Percentiles rank a stretch among this genome's conserved stretches.
phyloP scores from a whole-genome alignment of 2,888 invertebrate species.

The Drosophila koepferae region DNA sequence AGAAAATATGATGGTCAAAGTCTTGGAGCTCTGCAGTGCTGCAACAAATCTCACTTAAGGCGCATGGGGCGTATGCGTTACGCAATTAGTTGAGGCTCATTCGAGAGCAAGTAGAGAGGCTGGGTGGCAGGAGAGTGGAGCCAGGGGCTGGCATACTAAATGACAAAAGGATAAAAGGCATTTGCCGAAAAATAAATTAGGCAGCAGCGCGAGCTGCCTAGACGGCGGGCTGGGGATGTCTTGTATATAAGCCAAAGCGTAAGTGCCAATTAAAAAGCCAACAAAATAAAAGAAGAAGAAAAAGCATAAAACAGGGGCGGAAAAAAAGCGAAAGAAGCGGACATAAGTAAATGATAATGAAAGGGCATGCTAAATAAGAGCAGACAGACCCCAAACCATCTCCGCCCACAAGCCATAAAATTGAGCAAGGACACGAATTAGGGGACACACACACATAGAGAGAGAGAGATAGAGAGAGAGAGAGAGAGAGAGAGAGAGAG shows the following conservation, averaged over 20 bases:
- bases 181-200: slow-evolving; percentile 75
- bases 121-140: background rate
- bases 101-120: slow-evolving; percentile 17
- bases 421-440: slow-evolving; percentile 8
- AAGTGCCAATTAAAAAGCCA: slow-evolving; percentile 76
- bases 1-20: slow-evolving; percentile 28
- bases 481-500: too few relatives aligned
- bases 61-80: slow-evolving; percentile 73
- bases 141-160: slow-evolving; percentile 33
- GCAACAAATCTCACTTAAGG: slow-evolving; percentile 72
- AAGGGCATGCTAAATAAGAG: slow-evolving; percentile 51
- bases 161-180: slow-evolving; percentile 76
- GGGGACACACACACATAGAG: background rate
- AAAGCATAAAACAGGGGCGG: slow-evolving; percentile 8
- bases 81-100: slow-evolving; percentile 75
- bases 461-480: too few relatives aligned
- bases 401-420: slow-evolving; percentile 30
- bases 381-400: slow-evolving; percentile 22
- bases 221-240: slow-evolving; percentile 13
- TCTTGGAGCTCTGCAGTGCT: slow-evolving; percentile 52
- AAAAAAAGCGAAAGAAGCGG: slow-evolving; percentile 23
- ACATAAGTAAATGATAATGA: slow-evolving; percentile 49
- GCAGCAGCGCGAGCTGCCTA: slow-evolving; percentile 16
- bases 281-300: slow-evolving; percentile 9
- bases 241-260: slow-evolving; percentile 60